Conservation (phyloP, 1,140 invertebrate species). For the Platorchestia sp. region DNA sequence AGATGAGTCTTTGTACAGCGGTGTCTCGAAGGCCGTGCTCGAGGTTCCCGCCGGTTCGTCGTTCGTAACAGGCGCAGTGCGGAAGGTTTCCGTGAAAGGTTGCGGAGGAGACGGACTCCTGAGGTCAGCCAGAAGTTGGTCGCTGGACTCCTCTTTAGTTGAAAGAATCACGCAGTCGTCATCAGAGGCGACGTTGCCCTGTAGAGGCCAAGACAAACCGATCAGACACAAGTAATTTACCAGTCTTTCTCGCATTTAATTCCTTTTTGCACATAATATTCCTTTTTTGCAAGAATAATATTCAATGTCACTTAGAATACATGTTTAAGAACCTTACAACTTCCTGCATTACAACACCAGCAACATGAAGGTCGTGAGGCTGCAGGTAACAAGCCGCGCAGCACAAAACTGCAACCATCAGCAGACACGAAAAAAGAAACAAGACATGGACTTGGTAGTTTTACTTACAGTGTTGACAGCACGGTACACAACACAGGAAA, state of each 20-base stretch:
- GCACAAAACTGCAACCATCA: background rate
- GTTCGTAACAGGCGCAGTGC: background rate
- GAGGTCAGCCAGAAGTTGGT: conserved; percentile 19
- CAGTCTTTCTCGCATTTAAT: background rate
- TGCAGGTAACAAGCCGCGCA: background rate
- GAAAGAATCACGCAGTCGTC: conserved; percentile 44
- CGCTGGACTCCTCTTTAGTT: conserved; percentile 14
- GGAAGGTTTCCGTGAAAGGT: background rate
- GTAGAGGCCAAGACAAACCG: conserved; percentile 51
- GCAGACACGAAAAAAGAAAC: background rate
- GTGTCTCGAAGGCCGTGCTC: background rate
- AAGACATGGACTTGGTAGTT: background rate
- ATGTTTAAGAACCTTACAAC: background rate
- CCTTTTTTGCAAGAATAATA: background rate
- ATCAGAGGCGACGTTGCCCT: conserved; percentile 41
- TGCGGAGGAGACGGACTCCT: background rate
- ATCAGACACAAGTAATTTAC: conserved; percentile 20
- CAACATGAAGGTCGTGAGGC: background rate
- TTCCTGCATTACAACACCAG: background rate
- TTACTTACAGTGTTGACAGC: background rate
- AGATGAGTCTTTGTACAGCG: background rate
- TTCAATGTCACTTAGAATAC: background rate
- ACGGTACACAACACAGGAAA: background rate
- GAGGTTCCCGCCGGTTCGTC: background rate
- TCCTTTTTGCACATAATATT: background rate